Base-by-base conservation (phyloP, 2,888 invertebrate species). In the Dusona sp. region DNA sequence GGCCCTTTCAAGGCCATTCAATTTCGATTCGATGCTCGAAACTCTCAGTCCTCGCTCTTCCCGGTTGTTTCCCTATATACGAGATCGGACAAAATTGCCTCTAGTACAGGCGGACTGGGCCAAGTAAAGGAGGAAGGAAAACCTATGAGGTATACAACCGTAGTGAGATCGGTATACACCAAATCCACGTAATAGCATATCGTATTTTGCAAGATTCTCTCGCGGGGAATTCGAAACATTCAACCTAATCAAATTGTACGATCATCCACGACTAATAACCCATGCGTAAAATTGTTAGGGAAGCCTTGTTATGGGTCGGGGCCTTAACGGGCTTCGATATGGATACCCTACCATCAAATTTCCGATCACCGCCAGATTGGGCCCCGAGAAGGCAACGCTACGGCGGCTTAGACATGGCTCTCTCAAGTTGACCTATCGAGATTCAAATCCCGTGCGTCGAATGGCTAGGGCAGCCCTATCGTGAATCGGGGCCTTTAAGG, bases 1-100 rank as follows among this genome's bases (percentile, higher is more conserved):
- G 74, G 42, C 73, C 83, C 83, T 86, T 84, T 79, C 51, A 84
- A 84, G 84, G 81, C 86, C 86, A 86, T 86, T 79, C 86, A 86
- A 86, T 86, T 86, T 78, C 81, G 64, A 79, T 84, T 82, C 74
- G 73, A 86, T 79, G 74, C 78, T 81, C 75, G 74, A 81, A 83
- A 74, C 83, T 74, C 61, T 45, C 48, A 67, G 67, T 19, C 16
- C 51, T 3, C 36, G 22, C 45, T 51, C 45, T 25, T 22, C 13
- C 9, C n/a, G 9, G 16, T 22, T 33, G n/a, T 42, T 7, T 25
- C 16, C 2, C 51, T 79, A 38, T 36, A 72, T 38, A 68, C 65
- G 51, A 73, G 78, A 81, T 77, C 80, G 54, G 51, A 86, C 86
- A 78, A 80, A 83, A 86, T 86, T 86, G 83, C 80, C 80, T 72